Evolutionary conservation across 2,888 invertebrate species (phyloP).

Genomic region (Andricus curvator): DNA sequence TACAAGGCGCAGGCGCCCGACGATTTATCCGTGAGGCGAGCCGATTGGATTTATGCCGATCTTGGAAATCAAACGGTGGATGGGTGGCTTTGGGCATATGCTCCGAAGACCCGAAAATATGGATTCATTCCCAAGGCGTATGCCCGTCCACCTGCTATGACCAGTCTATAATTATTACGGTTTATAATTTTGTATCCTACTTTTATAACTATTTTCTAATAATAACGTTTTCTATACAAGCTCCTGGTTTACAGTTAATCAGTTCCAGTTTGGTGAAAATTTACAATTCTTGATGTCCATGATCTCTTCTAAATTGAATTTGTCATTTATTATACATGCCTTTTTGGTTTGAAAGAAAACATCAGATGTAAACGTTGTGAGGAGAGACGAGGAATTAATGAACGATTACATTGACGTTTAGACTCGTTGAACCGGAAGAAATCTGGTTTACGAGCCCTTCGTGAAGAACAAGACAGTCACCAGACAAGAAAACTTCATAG

Average conservation of each 20-base stretch:
- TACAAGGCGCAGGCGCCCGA: conserved; percentile 97
- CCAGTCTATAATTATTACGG: conserved; percentile 83
- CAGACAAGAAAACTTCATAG: conserved; percentile 68
- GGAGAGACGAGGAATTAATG: conserved; percentile 58
- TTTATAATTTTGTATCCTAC: conserved; percentile 60
- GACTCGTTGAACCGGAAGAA: conserved; percentile 66
- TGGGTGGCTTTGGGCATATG: conserved; percentile 97
- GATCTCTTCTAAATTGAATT: neutral
- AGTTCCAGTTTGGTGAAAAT: neutral
- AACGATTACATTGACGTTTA: conserved; percentile 71
- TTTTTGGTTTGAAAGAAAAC: neutral
- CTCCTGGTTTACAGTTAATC: conserved; percentile 31
- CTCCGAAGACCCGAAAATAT: conserved; percentile 93
- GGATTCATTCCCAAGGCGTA: conserved; percentile 98
- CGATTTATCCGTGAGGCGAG: conserved; percentile 92
- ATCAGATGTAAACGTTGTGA: neutral
- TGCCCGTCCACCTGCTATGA: conserved; percentile 95
- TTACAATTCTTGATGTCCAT: neutral
- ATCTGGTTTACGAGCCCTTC: conserved; percentile 71
- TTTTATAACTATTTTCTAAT: conserved; percentile 65
- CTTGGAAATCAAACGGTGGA: conserved; percentile 95
- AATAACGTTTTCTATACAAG: conserved; percentile 64
- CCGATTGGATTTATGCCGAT: conserved; percentile 98
- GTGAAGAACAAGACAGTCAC: conserved; percentile 73
- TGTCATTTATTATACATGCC: neutral